Conservation (phyloP, 2,113 vertebrate genomes). For the Labeo rohita region DNA sequence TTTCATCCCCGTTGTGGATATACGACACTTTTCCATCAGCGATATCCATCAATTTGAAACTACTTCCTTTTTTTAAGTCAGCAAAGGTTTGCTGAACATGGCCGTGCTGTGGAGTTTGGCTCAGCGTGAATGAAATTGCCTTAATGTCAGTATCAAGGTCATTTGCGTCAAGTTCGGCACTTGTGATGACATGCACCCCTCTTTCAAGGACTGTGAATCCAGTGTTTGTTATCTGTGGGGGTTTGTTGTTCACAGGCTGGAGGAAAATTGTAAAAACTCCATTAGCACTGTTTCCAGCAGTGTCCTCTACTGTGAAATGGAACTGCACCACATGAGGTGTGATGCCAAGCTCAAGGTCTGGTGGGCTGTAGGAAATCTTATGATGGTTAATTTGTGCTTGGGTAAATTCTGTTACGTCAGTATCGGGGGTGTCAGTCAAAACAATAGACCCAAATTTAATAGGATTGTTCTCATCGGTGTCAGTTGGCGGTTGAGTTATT, state of each 20-base stretch:
- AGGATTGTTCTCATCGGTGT: slow-evolving; percentile 86
- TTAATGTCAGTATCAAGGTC: slow-evolving; percentile 84
- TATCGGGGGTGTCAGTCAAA: slow-evolving; percentile 83
- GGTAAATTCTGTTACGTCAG: slow-evolving; percentile 86
- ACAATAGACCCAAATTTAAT: slow-evolving; percentile 83
- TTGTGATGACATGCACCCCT: slow-evolving; percentile 80
- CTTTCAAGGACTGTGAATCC: slow-evolving; percentile 85
- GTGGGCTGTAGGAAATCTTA: slow-evolving; percentile 89
- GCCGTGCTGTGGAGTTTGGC: slow-evolving; percentile 83
- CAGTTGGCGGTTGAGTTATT: slow-evolving; percentile 81
- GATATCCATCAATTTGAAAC: slow-evolving; percentile 85
- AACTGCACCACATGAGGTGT: slow-evolving; percentile 90
- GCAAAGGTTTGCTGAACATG: slow-evolving; percentile 78
- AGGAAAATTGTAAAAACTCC: slow-evolving; percentile 87
- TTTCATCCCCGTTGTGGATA: slow-evolving; percentile 82
- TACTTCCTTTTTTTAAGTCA: slow-evolving; percentile 75
- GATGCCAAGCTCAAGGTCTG: slow-evolving; percentile 87
- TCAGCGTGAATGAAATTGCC: slow-evolving; percentile 84
- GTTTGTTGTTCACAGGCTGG: slow-evolving; percentile 92
- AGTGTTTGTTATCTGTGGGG: slow-evolving; percentile 90
- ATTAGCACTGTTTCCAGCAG: slow-evolving; percentile 80
- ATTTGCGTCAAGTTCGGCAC: slow-evolving; percentile 79
- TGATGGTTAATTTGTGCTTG: slow-evolving; percentile 96
- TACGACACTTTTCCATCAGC: slow-evolving; percentile 83
- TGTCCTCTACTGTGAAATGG: slow-evolving; percentile 87